Evolutionary conservation across 2,113 vertebrate genomes (phyloP).

Genomic region (Eleginops maclovinus): DNA sequence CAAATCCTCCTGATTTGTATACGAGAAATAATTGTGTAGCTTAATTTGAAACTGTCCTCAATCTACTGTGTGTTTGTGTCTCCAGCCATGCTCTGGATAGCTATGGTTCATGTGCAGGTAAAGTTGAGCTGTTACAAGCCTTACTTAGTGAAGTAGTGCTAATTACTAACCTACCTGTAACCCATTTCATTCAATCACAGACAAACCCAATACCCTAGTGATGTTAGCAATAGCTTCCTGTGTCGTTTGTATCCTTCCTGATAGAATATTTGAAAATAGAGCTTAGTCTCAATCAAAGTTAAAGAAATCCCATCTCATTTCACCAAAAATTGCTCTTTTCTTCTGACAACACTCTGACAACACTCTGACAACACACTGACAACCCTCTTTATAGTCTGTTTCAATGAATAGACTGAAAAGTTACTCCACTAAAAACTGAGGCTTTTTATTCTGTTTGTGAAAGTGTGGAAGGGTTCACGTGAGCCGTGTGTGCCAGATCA

Average conservation of each 20-base stretch:
- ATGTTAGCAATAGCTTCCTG: background rate
- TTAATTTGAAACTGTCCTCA: conserved; percentile 49
- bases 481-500: background rate
- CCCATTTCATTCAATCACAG: conserved; percentile 29
- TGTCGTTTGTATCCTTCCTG: conserved; percentile 12
- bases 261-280: conserved; percentile 18
- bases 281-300: conserved; percentile 38
- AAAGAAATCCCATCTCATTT: conserved; percentile 39
- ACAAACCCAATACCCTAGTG: conserved; percentile 36
- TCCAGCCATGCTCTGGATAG: conserved; percentile 83
- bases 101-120: conserved; percentile 83
- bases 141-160: conserved; percentile 39
- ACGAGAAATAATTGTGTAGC: conserved; percentile 9
- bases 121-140: conserved; percentile 50
- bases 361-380: no score
- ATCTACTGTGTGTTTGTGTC: conserved; percentile 77
- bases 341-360: no score
- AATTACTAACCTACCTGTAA: conserved; percentile 53
- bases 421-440: background rate
- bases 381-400: conserved; percentile 4
- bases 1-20: background rate
- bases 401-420: background rate
- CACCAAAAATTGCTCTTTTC: background rate
- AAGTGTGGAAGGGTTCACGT: conserved; percentile 36
- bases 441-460: conserved; percentile 12